phyloP scores from a whole-genome alignment of 2,888 invertebrate species.

The Tenthredo notha region DNA sequence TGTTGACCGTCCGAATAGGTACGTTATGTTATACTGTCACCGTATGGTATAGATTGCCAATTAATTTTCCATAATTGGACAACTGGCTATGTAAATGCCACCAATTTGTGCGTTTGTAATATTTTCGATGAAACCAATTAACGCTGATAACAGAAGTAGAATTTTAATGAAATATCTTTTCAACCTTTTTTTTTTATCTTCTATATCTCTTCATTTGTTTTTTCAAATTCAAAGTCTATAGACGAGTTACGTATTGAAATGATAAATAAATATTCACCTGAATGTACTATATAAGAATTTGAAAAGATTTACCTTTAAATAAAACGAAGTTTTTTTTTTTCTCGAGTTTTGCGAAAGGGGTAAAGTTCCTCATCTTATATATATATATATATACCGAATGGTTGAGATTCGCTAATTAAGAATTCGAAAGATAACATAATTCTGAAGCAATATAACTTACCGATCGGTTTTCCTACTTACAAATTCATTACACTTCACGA shows the following conservation, averaged over 20 bases:
- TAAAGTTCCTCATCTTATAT: background rate
- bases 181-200: background rate
- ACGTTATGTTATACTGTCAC: slow-evolving; percentile 60
- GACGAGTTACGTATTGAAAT: no score
- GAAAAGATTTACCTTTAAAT: background rate
- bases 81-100: slow-evolving; percentile 24
- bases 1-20: slow-evolving; percentile 5
- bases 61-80: slow-evolving; percentile 78
- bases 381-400: background rate
- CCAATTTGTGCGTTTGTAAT: slow-evolving; percentile 56
- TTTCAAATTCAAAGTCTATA: background rate
- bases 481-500: slow-evolving; percentile 45
- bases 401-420: slow-evolving; percentile 7
- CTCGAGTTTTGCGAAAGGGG: background rate
- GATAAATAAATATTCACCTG: no score
- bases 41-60: slow-evolving; percentile 74
- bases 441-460: background rate
- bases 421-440: slow-evolving; percentile 21
- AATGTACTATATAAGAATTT: background rate
- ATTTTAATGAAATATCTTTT: background rate
- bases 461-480: slow-evolving; percentile 46
- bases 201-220: background rate
- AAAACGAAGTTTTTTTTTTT: background rate
- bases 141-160: slow-evolving; percentile 55
- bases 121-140: slow-evolving; percentile 73